Evolutionary conservation across 2,113 vertebrate species (phyloP).

Genomic region (Cinclus cinclus): DNA sequence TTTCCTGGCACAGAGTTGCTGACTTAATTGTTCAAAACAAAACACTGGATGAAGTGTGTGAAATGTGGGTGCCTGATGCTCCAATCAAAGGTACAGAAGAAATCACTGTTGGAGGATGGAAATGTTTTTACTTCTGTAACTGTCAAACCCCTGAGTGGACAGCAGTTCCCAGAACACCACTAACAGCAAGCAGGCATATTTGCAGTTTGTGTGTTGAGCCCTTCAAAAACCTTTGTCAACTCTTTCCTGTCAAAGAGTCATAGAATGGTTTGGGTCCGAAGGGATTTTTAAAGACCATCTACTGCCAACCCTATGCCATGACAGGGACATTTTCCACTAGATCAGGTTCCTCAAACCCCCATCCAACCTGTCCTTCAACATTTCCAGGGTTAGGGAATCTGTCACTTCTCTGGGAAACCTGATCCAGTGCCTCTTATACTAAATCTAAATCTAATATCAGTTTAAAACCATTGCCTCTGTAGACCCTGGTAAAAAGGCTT

Average conservation of each 20-base stretch:
- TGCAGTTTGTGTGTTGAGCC: background rate
- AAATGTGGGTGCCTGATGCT: background rate
- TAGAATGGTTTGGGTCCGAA: background rate
- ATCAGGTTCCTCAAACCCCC: background rate
- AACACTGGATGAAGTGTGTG: background rate
- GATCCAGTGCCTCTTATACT: background rate
- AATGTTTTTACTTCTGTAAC: background rate
- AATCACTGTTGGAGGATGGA: background rate
- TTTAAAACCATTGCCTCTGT: background rate
- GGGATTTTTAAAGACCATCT: background rate
- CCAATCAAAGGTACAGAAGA: background rate
- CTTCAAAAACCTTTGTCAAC: background rate
- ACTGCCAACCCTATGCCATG: rapidly evolving
- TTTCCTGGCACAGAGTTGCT: background rate
- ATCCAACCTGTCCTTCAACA: background rate
- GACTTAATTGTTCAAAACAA: background rate
- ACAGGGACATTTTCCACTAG: background rate
- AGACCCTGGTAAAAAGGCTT: background rate
- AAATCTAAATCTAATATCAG: background rate
- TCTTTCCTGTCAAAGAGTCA: background rate
- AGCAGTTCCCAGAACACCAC: background rate
- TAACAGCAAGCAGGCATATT: background rate
- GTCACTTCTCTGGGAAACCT: background rate
- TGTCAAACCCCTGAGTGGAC: background rate
- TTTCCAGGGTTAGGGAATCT: background rate